Conservation (phyloP, 2,888 invertebrate species). For the Thereva unica region DNA sequence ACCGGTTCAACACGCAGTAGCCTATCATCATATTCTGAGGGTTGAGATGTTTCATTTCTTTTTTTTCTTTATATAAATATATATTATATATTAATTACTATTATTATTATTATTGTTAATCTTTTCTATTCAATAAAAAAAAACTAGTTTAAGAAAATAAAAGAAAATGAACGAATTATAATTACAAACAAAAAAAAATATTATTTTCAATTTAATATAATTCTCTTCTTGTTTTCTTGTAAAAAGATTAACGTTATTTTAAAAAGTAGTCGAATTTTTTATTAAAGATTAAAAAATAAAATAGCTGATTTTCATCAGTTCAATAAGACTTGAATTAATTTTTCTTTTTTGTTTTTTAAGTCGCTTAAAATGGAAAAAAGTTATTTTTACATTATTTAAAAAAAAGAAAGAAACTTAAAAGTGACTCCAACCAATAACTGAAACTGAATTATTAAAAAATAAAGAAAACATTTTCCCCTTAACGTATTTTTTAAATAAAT, state of each 20-base stretch:
- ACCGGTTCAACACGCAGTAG: conserved; percentile 58
- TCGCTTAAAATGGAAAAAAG: no score
- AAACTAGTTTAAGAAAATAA: conserved; percentile 13
- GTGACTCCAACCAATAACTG: no score
- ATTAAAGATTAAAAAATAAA: not conserved
- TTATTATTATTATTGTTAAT: conserved; percentile 19
- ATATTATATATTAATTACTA: no score
- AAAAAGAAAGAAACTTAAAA: no score
- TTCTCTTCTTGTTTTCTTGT: not conserved
- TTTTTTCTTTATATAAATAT: conserved; percentile 8
- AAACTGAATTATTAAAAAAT: no score
- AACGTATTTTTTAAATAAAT: not conserved
- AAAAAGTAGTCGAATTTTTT: not conserved
- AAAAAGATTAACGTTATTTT: not conserved
- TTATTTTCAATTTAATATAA: not conserved
- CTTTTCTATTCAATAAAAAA: conserved; percentile 23
- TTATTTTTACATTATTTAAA: no score
- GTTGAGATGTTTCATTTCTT: conserved; percentile 46
- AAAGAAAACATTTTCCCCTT: no score
- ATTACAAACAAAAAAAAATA: not conserved
- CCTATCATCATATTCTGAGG: conserved; percentile 57
- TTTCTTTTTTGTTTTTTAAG: no score
- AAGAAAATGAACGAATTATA: not conserved
- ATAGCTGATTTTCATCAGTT: no score
- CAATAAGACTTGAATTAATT: no score